Base-by-base conservation (phyloP, 2,888 invertebrate genomes). In the Heliconius ismenius region DNA sequence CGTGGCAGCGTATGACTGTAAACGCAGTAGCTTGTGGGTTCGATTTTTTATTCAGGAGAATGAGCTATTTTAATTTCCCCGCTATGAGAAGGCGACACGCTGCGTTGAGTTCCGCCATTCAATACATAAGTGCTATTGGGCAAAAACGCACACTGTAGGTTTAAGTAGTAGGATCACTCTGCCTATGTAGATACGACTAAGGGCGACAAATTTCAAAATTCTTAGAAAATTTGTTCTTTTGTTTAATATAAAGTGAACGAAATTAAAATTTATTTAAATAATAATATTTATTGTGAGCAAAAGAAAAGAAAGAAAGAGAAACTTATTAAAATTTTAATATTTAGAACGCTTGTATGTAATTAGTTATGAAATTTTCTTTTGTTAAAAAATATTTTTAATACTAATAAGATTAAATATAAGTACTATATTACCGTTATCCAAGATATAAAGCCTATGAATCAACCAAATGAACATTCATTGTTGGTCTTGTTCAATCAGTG, bases 401-500 rank as follows among this genome's bases (percentile, higher is more conserved):
- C 24, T 63, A 39, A 13, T 28, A 58, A 32, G 15, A 65, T 9
- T 21, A 26, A 43, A 75, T 24, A 62, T 69, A 78, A 72, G 36
- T 69, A 68, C 9, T 26, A 18, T 58, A 62, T 36, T 78, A 76
- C 70, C 74, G 43, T 75, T 74, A 77, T 63, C 58, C 76, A 75
- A 78, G 78, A 79, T 78, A 79, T 77, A 67, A 39, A 72, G 76
- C 72, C 69, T 32, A 74, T 78, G 77, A 76, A 60, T 69, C 60
- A 60, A 43, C 75, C 70, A 78, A 79, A 79, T 74, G 75, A 77
- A 80, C 77, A 81, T 79, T 79, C 83, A 84, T 90, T 89, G 87
- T 89, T 78, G 80, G 82, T 79, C 82, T 79, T 88, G 93, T 93
- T 91, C 93, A 92, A 93, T 93, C 89, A 92, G 93, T 93, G 86